These are phyloP conservation scores for Streblospio benedicti DNA, from an alignment of 1,140 invertebrate species.

Conservation along the genomic window DNA sequence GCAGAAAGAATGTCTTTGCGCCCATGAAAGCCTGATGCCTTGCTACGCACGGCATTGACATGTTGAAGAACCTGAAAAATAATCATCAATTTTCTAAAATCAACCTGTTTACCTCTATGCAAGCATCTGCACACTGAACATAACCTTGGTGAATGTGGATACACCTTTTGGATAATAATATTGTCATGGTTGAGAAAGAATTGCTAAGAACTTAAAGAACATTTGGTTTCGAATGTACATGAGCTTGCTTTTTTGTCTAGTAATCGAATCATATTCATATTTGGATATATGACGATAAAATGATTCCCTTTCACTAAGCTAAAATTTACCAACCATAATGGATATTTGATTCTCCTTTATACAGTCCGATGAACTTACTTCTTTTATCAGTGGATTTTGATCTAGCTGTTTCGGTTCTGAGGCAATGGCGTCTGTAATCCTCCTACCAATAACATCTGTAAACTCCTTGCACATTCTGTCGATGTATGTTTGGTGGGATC, in stretches of 20 bases:
- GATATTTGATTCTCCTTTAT: slow-evolving; percentile 52
- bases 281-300: background rate
- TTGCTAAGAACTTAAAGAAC: background rate
- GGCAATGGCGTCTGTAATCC: slow-evolving; percentile 50
- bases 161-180: background rate
- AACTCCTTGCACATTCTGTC: slow-evolving; percentile 50
- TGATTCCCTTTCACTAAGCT: background rate
- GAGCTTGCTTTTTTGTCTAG: too few relatives aligned
- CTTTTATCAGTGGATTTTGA: slow-evolving; percentile 45
- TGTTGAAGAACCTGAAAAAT: background rate
- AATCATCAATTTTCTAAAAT: too few relatives aligned
- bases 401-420: background rate
- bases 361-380: slow-evolving; percentile 42
- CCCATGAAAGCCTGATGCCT: slow-evolving; percentile 39
- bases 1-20: slow-evolving; percentile 34
- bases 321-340: slow-evolving; percentile 37
- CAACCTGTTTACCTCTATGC: too few relatives aligned
- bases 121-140: too few relatives aligned
- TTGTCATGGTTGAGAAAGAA: background rate
- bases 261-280: background rate
- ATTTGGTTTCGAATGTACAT: too few relatives aligned
- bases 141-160: background rate
- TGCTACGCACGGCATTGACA: slow-evolving; percentile 8
- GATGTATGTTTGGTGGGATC: slow-evolving; percentile 57
- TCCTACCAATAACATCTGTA: slow-evolving; percentile 50